Percentiles rank a stretch among this genome's conserved stretches.
These are phyloP conservation scores for Volucella inanis DNA, from an alignment of 2,888 invertebrate genomes.

Conservation along the genomic window DNA sequence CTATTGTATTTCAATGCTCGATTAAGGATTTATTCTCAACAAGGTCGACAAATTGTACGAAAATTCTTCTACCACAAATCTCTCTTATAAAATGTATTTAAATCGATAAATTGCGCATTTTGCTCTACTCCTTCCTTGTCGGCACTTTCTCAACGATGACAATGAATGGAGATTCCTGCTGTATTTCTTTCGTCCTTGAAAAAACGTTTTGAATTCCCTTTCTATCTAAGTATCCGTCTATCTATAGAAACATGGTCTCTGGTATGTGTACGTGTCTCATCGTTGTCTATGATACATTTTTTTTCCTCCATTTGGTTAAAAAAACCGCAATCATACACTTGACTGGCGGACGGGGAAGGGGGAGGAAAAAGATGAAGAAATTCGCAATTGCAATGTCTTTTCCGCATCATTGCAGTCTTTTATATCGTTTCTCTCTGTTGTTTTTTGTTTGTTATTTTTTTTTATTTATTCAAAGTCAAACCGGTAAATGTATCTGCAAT, in stretches of 20 bases:
- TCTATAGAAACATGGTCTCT: not conserved
- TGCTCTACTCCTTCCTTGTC: no score
- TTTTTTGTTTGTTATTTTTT: slow-evolving; percentile 6
- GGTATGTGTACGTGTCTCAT: slow-evolving; percentile 13
- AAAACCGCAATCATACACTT: slow-evolving; percentile 46
- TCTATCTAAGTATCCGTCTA: not conserved
- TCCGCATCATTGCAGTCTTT: slow-evolving; percentile 1
- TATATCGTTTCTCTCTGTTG: not conserved
- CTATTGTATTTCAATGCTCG: no score
- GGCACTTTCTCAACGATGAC: no score
- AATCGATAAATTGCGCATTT: no score
- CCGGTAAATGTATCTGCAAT: slow-evolving; percentile 17
- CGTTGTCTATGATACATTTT: slow-evolving; percentile 14
- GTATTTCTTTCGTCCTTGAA: slow-evolving; percentile 37
- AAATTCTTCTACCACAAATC: no score
- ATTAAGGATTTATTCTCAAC: no score
- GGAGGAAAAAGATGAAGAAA: not conserved
- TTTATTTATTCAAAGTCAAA: slow-evolving; percentile 13
- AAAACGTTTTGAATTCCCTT: slow-evolving; percentile 40
- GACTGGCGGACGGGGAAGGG: slow-evolving; percentile 11
- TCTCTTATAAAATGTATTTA: no score
- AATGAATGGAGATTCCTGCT: not conserved
- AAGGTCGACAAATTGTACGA: no score
- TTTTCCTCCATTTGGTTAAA: not conserved
- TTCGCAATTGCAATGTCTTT: slow-evolving; percentile 2